Base-by-base conservation (phyloP, 2,797 vertebrate genomes). In the Lindbergichthys nudifrons region DNA sequence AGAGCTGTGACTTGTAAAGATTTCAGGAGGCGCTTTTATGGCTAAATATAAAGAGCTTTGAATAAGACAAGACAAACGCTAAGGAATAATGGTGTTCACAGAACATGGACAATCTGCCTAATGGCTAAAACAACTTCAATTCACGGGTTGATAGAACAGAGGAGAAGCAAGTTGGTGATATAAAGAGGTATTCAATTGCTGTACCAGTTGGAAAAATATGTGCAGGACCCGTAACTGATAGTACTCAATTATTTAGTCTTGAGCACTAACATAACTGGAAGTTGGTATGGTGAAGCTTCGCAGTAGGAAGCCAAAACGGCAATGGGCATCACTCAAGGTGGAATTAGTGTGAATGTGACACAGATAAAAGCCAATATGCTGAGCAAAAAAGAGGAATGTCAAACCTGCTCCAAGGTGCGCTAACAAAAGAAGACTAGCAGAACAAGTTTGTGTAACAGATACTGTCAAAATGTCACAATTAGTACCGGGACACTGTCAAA, bases 381-480 rank as follows among this genome's bases (percentile, higher is more conserved):
- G 51, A 70, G 68, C 77, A 82, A 74, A 42, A 70, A 51, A 16
- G 3, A 45, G 61, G 45, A 45, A 60, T 11, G 41, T 50, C 43
- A 60, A 32, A 42, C 39, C 52, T 18, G 45, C 69, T 63, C 19
- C 8, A 50, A 45, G 26, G 14, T 52, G 21, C 10, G 6, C 42
- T 16, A 19, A 79, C 42, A 83, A 69, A 30, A 63, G 46, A 19
- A 73, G 84, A 84, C 42, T 45, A 42, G 70, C 48, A 52, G 48
- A 84, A 71, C 80, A 46, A 58, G 84, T 83, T 83, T 80, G 26
- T 3, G 69, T 70, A 77, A 88, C 42, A 3, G 79, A 83, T 77
- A 71, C 66, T 2, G 67, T 84, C 41, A 58, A 61, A 63, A 62
- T 86, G 81, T 84, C 60, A 81, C 70, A 79, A 68, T 50, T 77